Evolutionary conservation across 2,113 vertebrate genomes (phyloP), one percentile per base, ranked within the genome.

Genomic region (Columba janthina): DNA sequence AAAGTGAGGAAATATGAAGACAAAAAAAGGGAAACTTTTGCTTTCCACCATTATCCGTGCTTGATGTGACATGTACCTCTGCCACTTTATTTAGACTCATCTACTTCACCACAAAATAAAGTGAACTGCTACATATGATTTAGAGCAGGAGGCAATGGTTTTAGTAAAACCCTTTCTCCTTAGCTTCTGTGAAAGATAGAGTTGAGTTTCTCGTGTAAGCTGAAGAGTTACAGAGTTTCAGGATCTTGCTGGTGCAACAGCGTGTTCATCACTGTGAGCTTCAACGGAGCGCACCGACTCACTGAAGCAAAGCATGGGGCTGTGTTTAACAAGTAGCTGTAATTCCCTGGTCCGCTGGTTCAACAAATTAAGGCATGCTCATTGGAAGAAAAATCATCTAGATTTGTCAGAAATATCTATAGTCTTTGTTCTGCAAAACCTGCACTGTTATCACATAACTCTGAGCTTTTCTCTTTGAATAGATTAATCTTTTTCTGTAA

Each of bases 331-430:
- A 38, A 65, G 57, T 50, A 29, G 3, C 53, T 42, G 0, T 8
- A 72, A 91, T 91, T 64, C 94, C 61, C 61, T 69, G 87, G 14
- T 86, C 93, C 36, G 2, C 22, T 87, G 62, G 38, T 70, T 94
- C 85, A 91, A 89, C 82, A 94, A 88, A 82, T 88, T 74, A 88
- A 90, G n/a, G 74, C 32, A 6, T 70, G 81, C 11, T 88, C 85
- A 26, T 11, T 4, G 75, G 15, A 29, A 79, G 81, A 70, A 92
- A 86, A 86, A 81, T 50, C 54, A 95, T 88, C 53, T 51, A 58
- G 20, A 58, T 95, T 86, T 84, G 83, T 94, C 85, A 84, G 60
- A 84, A 90, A 53, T 94, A 89, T 24, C 81, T 88, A 29, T 34
- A 56, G 50, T 25, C 84, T 89, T 50, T 19, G 84, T 94, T 82